Evolutionary conservation across 2,113 vertebrate genomes (phyloP), one percentile per base, ranked within the genome.

Genomic region (Martes martes): DNA sequence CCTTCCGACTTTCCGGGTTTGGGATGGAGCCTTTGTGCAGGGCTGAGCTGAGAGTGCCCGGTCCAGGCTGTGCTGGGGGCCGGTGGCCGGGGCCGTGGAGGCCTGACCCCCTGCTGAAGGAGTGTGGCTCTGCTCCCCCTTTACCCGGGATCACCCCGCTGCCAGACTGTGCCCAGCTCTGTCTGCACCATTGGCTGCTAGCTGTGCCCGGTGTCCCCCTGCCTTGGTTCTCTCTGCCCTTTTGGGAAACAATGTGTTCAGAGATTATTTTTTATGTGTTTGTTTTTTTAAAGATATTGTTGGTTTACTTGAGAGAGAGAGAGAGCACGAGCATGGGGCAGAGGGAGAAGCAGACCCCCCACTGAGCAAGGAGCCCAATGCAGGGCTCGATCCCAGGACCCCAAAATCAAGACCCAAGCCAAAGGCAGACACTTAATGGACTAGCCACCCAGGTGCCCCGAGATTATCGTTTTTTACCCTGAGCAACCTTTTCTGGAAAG

Each of bases 81-180:
- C 0, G 0, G 16, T 14, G 26, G 39, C 1, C 0, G 7, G 63
- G 6, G 0, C 28, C 4, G 23, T 7, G 21, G n/a, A 33, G 26
- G 18, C 61, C 50, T 28, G 33, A 89, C 57, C 79, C 52, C 55
- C n/a, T 26, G 7, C 42, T 15, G n/a, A 33, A 36, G 52, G 39
- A 50, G 36, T 8, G 39, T 28, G 80, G 61, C 36, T 33, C 18
- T 39, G n/a, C 31, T 21, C 3, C 21, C 45, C 36, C 31, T 36
- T 31, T 39, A 19, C 69, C 74, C 23, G 4, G 55, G 21, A 47
- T 31, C 50, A 13, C 73, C 39, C 1, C 0, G 10, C 11, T 50
- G 1, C 39, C 31, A 23, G 61, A 57, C 11, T n/a, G 7, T 11
- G 76, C 50, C 7, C 6, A 6, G 23, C 23, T 21, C 31, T 33